Conservation (phyloP, 2,797 vertebrate species). For the Rhadinocentrus ornatus region DNA sequence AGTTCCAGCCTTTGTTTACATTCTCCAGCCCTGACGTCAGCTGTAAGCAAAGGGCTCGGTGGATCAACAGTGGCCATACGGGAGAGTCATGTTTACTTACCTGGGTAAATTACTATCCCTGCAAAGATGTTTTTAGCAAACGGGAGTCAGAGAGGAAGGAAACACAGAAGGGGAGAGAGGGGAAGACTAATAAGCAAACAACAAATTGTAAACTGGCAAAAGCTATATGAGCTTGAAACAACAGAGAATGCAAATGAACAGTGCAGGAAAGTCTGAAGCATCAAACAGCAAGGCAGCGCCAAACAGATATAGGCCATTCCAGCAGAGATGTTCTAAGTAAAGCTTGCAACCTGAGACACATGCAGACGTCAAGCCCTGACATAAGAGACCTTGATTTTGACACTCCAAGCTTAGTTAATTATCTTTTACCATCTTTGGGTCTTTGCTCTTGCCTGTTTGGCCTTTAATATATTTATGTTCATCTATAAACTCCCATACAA, state of each 20-base stretch:
- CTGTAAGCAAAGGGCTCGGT: slow-evolving; percentile 28
- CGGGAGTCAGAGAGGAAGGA: slow-evolving; percentile 16
- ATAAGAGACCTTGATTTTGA: slow-evolving; percentile 58
- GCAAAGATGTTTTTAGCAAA: slow-evolving; percentile 48
- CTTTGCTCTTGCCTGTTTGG: background rate
- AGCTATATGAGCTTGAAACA: background rate
- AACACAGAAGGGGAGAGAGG: background rate
- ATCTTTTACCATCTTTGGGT: slow-evolving; percentile 19
- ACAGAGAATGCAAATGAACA: background rate
- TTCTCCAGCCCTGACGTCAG: slow-evolving; percentile 79
- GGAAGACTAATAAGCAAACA: background rate
- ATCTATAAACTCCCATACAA: slow-evolving; percentile 1
- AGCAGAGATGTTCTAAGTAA: slow-evolving; percentile 32
- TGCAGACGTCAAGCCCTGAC: slow-evolving; percentile 54
- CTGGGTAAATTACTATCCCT: slow-evolving; percentile 49
- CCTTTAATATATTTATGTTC: background rate
- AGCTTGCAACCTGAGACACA: slow-evolving; percentile 56
- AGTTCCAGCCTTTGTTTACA: slow-evolving; percentile 79
- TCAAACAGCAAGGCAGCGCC: slow-evolving; percentile 12
- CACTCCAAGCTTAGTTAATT: slow-evolving; percentile 36
- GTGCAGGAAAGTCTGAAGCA: background rate
- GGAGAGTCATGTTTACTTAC: slow-evolving; percentile 72
- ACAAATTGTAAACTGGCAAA: background rate
- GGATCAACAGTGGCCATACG: slow-evolving; percentile 61
- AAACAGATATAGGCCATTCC: slow-evolving; percentile 38